Evolutionary conservation across 2,888 invertebrate species (phyloP).

Genomic region (Chrysopilus asiliformis): DNA sequence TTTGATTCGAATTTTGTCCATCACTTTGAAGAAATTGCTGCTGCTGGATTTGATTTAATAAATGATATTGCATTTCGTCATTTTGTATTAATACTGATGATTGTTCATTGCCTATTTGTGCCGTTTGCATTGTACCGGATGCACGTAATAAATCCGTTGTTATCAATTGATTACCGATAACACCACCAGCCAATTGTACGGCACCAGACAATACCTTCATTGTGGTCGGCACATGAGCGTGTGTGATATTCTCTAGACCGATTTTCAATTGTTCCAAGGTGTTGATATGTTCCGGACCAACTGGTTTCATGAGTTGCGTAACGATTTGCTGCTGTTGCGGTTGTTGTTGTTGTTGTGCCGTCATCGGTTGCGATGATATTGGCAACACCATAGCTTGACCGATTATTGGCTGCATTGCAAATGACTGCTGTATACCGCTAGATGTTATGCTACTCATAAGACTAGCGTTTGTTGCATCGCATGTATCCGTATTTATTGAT

Average conservation of each 20-base stretch:
- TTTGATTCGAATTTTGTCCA: no score
- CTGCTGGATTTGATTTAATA: neutral
- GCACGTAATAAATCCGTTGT: no score
- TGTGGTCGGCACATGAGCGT: slow-evolving; percentile 34
- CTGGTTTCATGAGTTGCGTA: slow-evolving; percentile 12
- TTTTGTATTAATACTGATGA: no score
- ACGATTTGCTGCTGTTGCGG: slow-evolving; percentile 1
- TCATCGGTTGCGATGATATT: slow-evolving; percentile 7
- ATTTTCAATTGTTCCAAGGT: slow-evolving; percentile 45
- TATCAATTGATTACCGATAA: no score
- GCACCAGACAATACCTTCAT: slow-evolving; percentile 11
- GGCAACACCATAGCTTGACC: slow-evolving; percentile 7
- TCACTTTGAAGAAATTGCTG: slow-evolving; percentile 1
- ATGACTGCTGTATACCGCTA: no score
- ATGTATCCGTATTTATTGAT: no score
- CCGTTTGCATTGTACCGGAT: no score
- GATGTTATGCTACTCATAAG: no score
- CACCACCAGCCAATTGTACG: slow-evolving; percentile 15
- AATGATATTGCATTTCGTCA: no score
- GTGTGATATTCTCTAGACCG: slow-evolving; percentile 43
- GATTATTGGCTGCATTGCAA: slow-evolving; percentile 5
- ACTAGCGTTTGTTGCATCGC: no score
- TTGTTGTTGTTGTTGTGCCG: slow-evolving; percentile 8
- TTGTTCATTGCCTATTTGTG: no score
- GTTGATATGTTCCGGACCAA: slow-evolving; percentile 38